phyloP scores from a whole-genome alignment of 2,888 invertebrate genomes.

The Alloscopus bannaensis region DNA sequence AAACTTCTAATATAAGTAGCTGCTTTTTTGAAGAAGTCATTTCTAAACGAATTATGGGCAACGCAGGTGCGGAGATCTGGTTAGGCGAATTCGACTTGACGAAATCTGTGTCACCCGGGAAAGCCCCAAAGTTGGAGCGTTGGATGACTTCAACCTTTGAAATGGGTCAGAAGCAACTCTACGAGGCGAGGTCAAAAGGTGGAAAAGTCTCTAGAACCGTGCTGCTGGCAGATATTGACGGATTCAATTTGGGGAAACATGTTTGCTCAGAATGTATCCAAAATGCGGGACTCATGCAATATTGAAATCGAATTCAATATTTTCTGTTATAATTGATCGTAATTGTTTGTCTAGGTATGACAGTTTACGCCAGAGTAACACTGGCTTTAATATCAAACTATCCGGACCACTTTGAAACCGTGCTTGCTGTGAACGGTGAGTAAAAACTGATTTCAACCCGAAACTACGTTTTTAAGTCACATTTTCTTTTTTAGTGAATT shows the following conservation, averaged over 20 bases:
- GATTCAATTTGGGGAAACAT: not conserved
- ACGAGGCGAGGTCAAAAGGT: not conserved
- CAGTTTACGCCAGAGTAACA: too few species aligned
- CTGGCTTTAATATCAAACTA: too few species aligned
- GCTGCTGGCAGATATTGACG: not conserved
- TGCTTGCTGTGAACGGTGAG: too few species aligned
- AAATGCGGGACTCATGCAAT: too few species aligned
- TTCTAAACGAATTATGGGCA: not conserved
- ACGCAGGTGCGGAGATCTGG: not conserved
- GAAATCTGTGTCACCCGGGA: not conserved
- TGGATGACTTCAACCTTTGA: not conserved
- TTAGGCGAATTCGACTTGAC: not conserved
- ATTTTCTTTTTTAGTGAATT: too few species aligned
- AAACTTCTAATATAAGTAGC: not conserved
- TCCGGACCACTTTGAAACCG: too few species aligned
- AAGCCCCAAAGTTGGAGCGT: not conserved
- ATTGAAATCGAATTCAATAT: too few species aligned
- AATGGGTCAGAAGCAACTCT: not conserved
- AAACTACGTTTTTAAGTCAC: too few species aligned
- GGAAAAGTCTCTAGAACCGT: not conserved
- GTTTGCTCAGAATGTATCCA: conserved; percentile 3
- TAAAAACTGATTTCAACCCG: too few species aligned
- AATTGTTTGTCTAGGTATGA: too few species aligned
- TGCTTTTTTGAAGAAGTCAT: not conserved
- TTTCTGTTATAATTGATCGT: too few species aligned